Evolutionary conservation across 37 sponge, comb jelly and placozoan genomes (phyloP).

Genomic region (Cliona cf. orientalis): DNA sequence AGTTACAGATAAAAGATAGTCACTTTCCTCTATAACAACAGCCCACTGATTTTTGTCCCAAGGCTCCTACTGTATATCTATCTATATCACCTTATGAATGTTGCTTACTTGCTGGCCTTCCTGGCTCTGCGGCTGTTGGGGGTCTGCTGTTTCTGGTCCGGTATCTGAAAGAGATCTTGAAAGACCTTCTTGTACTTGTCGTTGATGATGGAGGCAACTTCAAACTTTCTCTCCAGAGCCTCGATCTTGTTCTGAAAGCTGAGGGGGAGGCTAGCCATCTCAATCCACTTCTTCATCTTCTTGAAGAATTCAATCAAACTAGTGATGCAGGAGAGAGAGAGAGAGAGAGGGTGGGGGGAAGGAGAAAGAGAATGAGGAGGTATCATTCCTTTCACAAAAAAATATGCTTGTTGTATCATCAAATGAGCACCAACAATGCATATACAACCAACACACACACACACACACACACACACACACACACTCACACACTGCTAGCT

Average conservation of each 20-base stretch:
- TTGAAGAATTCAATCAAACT: constrained; percentile 91
- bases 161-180: constrained; percentile 55
- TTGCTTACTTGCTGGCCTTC: constrained; percentile 35
- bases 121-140: constrained; percentile 20
- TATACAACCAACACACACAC: background rate
- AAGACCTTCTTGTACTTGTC: constrained; percentile 83
- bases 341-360: too few species aligned
- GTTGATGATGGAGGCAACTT: constrained; percentile 84
- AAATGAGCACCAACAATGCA: too few species aligned
- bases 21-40: too few species aligned
- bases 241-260: constrained; percentile 72
- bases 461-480: background rate
- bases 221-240: constrained; percentile 86
- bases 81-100: background rate
- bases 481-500: background rate
- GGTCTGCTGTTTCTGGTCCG: constrained; percentile 32
- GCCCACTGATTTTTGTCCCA: too few species aligned
- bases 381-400: too few species aligned
- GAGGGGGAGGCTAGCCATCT: constrained; percentile 72
- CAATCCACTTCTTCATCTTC: constrained; percentile 88
- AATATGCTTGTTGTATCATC: too few species aligned
- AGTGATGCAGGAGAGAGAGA: background rate
- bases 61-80: too few species aligned
- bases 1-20: too few species aligned
- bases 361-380: too few species aligned